Evolutionary conservation across 2,888 invertebrate species (phyloP).

Genomic region (Conistra vaccinii): DNA sequence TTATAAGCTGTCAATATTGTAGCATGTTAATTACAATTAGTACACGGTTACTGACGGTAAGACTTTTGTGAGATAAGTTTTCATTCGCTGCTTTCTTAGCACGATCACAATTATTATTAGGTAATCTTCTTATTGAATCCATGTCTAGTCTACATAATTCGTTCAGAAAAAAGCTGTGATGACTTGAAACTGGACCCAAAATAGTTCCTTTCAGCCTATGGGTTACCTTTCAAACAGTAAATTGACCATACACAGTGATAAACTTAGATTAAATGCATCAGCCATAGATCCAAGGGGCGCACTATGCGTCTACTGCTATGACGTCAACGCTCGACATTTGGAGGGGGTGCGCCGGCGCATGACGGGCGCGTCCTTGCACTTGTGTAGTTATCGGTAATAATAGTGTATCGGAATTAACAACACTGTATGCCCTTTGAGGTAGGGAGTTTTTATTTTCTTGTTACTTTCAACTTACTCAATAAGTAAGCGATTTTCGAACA

Average conservation of each 20-base stretch:
- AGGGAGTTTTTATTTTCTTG: slow-evolving; percentile 7
- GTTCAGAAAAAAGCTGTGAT: not conserved
- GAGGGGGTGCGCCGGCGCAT: slow-evolving; percentile 71
- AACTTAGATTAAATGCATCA: not conserved
- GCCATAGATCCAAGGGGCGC: slow-evolving; percentile 22
- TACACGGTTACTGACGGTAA: not conserved
- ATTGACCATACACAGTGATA: not conserved
- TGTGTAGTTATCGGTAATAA: slow-evolving; percentile 54
- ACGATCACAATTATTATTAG: not conserved
- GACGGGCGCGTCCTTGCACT: slow-evolving; percentile 70
- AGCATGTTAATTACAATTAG: not conserved
- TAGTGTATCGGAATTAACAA: slow-evolving; percentile 48
- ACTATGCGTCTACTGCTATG: slow-evolving; percentile 32
- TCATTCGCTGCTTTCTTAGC: not conserved
- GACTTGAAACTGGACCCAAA: no score
- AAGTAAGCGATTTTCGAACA: not conserved
- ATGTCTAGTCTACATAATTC: not conserved
- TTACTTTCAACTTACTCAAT: not conserved
- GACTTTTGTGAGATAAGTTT: not conserved
- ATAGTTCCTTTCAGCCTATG: not conserved
- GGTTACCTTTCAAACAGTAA: not conserved
- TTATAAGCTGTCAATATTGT: not conserved
- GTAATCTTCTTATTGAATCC: not conserved
- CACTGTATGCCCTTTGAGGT: slow-evolving; percentile 19
- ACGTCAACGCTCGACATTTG: slow-evolving; percentile 49